These are phyloP conservation scores for Sialis lutaria DNA, from an alignment of 2,888 invertebrate species.

Conservation along the genomic window DNA sequence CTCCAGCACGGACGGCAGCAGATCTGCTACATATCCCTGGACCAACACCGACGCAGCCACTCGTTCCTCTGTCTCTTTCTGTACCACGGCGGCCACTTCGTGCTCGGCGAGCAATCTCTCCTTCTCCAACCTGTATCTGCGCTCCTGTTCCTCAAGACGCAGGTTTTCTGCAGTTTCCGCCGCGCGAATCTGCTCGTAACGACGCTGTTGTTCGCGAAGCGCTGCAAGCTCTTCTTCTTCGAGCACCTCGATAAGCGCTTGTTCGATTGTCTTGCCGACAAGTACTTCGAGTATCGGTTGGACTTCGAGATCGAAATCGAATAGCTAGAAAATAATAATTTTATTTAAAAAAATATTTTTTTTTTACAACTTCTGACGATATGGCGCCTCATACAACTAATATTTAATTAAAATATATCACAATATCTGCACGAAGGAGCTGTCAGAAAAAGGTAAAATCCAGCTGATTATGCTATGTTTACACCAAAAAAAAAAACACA, in stretches of 20 bases:
- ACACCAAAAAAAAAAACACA: no score
- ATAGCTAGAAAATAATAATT: slow-evolving; percentile 36
- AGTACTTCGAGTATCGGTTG: slow-evolving; percentile 77
- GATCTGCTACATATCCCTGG: slow-evolving; percentile 72
- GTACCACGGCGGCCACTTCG: slow-evolving; percentile 39
- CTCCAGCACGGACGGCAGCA: slow-evolving; percentile 69
- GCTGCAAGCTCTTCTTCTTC: slow-evolving; percentile 84
- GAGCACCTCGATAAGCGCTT: slow-evolving; percentile 74
- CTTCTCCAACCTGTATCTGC: slow-evolving; percentile 49
- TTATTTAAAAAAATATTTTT: not conserved
- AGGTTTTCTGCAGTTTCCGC: slow-evolving; percentile 69
- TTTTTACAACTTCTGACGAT: no score
- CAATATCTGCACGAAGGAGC: no score
- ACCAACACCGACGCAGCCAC: slow-evolving; percentile 68
- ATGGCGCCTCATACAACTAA: no score
- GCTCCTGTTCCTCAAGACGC: slow-evolving; percentile 64
- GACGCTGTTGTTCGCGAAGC: slow-evolving; percentile 59
- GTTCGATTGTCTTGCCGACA: slow-evolving; percentile 78
- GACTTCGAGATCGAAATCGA: slow-evolving; percentile 85
- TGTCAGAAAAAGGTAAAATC: no score
- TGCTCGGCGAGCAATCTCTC: slow-evolving; percentile 57
- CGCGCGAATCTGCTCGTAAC: slow-evolving; percentile 53
- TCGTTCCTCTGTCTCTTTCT: slow-evolving; percentile 61
- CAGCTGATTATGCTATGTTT: no score
- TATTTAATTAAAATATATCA: no score